A percentile compares a stretch with the other conserved stretches of the same genome.
Conservation (phyloP, 2,113 vertebrate species). For the Tichodroma muraria region DNA sequence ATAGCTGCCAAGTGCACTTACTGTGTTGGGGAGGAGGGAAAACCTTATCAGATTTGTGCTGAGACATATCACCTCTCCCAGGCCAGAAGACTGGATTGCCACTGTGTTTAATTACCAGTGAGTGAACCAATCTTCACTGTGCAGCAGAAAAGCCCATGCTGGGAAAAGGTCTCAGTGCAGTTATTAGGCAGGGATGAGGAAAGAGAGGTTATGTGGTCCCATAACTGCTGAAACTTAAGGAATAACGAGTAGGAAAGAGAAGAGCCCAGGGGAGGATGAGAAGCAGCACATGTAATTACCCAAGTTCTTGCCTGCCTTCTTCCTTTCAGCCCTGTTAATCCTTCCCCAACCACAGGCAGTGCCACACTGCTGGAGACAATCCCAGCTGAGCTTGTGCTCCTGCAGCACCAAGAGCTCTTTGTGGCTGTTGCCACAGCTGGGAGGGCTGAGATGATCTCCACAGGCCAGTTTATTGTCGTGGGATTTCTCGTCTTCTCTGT, state of each 20-base stretch:
- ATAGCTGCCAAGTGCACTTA: not conserved
- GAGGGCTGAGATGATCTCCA: not conserved
- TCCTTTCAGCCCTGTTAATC: not conserved
- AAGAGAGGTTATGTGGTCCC: not conserved
- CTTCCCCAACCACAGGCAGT: not conserved
- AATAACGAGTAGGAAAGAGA: not conserved
- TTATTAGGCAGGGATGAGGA: not conserved
- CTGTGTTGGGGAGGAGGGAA: not conserved
- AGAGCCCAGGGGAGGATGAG: not conserved
- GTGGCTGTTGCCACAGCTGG: not conserved
- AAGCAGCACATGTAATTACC: not conserved
- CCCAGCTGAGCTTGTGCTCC: not conserved
- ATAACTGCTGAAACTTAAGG: not conserved
- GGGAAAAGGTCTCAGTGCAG: not conserved
- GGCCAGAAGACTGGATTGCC: not conserved
- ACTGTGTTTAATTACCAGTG: not conserved
- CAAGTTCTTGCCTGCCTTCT: not conserved
- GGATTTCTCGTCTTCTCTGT: not conserved
- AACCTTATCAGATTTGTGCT: not conserved
- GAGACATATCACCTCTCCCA: not conserved
- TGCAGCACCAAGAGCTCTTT: not conserved
- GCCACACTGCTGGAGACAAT: not conserved
- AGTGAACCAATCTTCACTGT: not conserved
- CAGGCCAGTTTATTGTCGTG: not conserved
- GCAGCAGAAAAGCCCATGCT: not conserved